Evolutionary conservation across 2,113 vertebrate species (phyloP).

Genomic region (Psammodynastes pulverulentus): DNA sequence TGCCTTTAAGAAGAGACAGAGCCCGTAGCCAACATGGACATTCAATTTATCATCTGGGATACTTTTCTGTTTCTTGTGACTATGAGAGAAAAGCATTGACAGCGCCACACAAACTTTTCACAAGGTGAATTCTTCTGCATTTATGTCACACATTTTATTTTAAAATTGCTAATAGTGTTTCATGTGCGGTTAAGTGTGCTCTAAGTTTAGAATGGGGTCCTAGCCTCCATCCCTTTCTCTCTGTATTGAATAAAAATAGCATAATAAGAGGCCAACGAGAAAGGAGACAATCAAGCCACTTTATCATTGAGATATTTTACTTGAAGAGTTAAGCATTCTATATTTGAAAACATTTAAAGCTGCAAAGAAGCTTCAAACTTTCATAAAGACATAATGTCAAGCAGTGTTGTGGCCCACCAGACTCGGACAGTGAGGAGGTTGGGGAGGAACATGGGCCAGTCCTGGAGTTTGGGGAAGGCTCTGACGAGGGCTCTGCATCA

Average conservation of each 20-base stretch:
- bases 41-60: not conserved
- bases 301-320: not conserved
- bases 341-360: not conserved
- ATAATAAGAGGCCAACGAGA: not conserved
- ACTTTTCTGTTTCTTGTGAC: constrained; percentile 25
- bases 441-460: too few species aligned
- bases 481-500: too few species aligned
- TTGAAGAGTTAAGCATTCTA: not conserved
- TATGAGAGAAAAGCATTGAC: not conserved
- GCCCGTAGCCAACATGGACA: constrained; percentile 4
- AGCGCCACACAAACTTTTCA: not conserved
- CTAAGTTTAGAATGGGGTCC: not conserved
- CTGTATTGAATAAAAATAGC: not conserved
- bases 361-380: not conserved
- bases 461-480: too few species aligned
- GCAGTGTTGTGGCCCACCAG: too few species aligned
- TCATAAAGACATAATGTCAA: not conserved
- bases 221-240: not conserved
- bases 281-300: not conserved
- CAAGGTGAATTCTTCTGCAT: not conserved
- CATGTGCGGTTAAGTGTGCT: not conserved
- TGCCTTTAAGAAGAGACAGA: constrained; percentile 15
- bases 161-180: not conserved
- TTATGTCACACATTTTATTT: not conserved
- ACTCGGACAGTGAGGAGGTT: too few species aligned